Percentiles rank a stretch among this genome's conserved stretches.
phyloP scores from a whole-genome alignment of 1,140 invertebrate genomes.

The Bombus sibiricus region DNA sequence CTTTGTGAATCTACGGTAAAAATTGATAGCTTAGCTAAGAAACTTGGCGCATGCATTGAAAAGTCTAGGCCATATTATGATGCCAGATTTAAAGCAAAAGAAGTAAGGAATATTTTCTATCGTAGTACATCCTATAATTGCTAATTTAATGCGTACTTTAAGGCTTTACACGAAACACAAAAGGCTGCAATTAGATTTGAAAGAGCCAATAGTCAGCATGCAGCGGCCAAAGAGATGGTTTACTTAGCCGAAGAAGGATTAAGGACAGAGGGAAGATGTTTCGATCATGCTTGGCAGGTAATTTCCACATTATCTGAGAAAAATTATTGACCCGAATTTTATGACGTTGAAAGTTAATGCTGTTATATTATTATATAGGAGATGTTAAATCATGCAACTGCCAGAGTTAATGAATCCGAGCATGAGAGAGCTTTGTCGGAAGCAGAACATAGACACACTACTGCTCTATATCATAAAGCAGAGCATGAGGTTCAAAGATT shows the following conservation, averaged over 20 bases:
- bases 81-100: conserved; percentile 89
- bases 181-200: conserved; percentile 96
- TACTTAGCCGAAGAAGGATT: conserved; percentile 95
- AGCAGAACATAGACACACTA: conserved; percentile 86
- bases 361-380: conserved; percentile 82
- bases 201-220: conserved; percentile 94
- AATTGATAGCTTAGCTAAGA: conserved; percentile 92
- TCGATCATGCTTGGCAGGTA: conserved; percentile 96
- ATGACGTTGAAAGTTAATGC: neutral
- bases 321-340: neutral
- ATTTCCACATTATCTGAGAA: neutral
- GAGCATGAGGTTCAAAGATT: conserved; percentile 86
- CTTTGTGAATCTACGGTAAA: conserved; percentile 93
- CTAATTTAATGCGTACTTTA: conserved; percentile 31
- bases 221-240: conserved; percentile 98
- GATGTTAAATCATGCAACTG: conserved; percentile 98
- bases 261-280: conserved; percentile 83
- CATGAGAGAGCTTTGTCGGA: conserved; percentile 88
- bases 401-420: conserved; percentile 91
- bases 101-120: conserved; percentile 82
- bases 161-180: conserved; percentile 87
- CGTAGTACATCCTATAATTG: neutral
- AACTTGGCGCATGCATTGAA: conserved; percentile 93
- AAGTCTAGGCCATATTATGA: conserved; percentile 96
- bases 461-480: conserved; percentile 85